A percentile compares a stretch with the other conserved stretches of the same genome.
Conservation (phyloP, 2,797 vertebrate species). For the Arctocebus calabarensis region DNA sequence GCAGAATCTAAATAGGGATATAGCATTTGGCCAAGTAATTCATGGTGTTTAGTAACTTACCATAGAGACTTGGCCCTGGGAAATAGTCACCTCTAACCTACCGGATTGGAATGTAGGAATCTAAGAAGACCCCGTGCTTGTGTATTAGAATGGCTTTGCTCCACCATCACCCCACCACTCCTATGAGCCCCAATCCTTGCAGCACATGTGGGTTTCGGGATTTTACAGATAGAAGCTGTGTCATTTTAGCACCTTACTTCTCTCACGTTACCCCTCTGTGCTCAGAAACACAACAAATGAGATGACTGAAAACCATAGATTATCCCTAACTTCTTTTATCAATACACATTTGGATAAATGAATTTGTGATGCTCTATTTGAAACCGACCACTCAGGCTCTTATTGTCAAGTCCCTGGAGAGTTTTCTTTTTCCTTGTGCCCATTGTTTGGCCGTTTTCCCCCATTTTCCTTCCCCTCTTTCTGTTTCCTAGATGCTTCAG, state of each 20-base stretch:
- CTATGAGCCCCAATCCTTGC: not conserved
- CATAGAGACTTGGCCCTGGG: not conserved
- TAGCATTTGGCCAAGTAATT: not conserved
- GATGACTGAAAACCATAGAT: not conserved
- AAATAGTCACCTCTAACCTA: not conserved
- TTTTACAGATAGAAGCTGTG: not conserved
- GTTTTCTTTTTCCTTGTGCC: not conserved
- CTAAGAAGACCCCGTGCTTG: not conserved
- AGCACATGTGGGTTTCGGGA: not conserved
- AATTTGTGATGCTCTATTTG: not conserved
- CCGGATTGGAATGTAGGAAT: not conserved
- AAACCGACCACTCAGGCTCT: not conserved
- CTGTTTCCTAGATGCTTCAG: not conserved
- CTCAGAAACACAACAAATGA: conserved; percentile 17
- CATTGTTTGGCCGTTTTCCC: not conserved
- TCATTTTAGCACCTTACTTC: not conserved
- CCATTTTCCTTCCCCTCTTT: not conserved
- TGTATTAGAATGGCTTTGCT: not conserved
- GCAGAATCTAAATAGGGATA: not conserved
- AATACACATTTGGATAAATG: not conserved
- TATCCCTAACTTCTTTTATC: not conserved
- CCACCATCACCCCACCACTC: not conserved
- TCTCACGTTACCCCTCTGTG: not conserved
- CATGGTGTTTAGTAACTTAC: not conserved
- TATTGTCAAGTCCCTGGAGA: not conserved